Conservation (phyloP, 2,797 vertebrate genomes). For the Melanotaenia trifasciata region DNA sequence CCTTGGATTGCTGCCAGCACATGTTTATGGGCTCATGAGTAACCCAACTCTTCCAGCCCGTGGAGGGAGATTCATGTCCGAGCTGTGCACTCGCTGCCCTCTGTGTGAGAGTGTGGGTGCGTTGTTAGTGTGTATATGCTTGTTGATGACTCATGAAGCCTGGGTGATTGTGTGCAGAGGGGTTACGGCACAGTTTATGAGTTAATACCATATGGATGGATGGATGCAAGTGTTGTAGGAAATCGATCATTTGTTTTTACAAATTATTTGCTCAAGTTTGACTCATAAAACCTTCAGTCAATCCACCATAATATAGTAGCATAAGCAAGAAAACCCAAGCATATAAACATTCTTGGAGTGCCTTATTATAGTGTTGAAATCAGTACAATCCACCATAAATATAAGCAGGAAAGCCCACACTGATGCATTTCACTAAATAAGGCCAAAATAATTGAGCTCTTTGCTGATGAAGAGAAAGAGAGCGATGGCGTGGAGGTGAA, state of each 20-base stretch:
- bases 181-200: slow-evolving; percentile 40
- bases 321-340: slow-evolving; percentile 13
- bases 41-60: slow-evolving; percentile 74
- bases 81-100: slow-evolving; percentile 71
- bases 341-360: not conserved
- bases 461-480: slow-evolving; percentile 31
- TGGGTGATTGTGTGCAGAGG: slow-evolving; percentile 41
- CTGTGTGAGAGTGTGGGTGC: slow-evolving; percentile 40
- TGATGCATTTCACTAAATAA: slow-evolving; percentile 11
- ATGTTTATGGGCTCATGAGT: slow-evolving; percentile 78
- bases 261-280: not conserved
- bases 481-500: slow-evolving; percentile 53
- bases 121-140: slow-evolving; percentile 50
- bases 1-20: slow-evolving; percentile 72
- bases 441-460: slow-evolving; percentile 24
- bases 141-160: slow-evolving; percentile 68
- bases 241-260: too few species aligned
- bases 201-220: slow-evolving; percentile 25
- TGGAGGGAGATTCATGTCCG: slow-evolving; percentile 74
- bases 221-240: slow-evolving; percentile 12
- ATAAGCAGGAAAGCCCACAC: slow-evolving; percentile 12
- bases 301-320: not conserved
- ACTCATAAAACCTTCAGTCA: slow-evolving; percentile 8
- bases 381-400: slow-evolving; percentile 6
- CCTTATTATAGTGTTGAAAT: slow-evolving; percentile 3